Evolutionary conservation across 2,797 vertebrate species (phyloP).

Genomic region (Eremophila alpestris): DNA sequence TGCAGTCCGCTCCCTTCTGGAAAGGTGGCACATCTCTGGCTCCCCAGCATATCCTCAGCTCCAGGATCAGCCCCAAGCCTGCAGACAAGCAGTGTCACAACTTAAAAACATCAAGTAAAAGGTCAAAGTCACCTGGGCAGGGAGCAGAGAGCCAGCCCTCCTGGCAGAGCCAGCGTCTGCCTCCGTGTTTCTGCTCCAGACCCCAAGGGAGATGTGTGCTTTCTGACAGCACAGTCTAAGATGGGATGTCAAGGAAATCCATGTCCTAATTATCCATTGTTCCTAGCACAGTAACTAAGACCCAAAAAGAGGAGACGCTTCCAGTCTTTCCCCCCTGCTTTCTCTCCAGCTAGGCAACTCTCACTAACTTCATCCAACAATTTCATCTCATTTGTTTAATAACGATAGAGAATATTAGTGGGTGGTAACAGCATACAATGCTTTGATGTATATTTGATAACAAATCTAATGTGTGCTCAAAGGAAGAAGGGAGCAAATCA

Average conservation of each 20-base stretch:
- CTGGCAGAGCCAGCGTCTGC: neutral
- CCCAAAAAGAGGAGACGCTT: neutral
- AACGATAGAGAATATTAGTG: neutral
- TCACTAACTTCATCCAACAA: neutral
- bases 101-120: no score
- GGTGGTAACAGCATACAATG: neutral
- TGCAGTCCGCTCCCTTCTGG: no score
- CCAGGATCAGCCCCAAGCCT: no score
- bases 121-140: neutral
- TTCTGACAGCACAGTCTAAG: neutral
- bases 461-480: neutral
- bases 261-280: neutral
- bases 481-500: neutral
- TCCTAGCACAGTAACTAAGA: neutral
- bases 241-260: neutral
- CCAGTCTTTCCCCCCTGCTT: rapidly evolving
- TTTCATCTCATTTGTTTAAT: neutral
- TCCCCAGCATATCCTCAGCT: no score
- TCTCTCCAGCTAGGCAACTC: neutral
- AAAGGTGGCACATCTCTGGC: no score
- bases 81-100: no score
- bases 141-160: neutral
- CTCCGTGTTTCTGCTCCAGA: neutral
- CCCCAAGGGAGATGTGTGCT: rapidly evolving
- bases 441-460: slow-evolving; percentile 2